phyloP scores from a whole-genome alignment of 2,888 invertebrate genomes.

The Thelaira solivaga region DNA sequence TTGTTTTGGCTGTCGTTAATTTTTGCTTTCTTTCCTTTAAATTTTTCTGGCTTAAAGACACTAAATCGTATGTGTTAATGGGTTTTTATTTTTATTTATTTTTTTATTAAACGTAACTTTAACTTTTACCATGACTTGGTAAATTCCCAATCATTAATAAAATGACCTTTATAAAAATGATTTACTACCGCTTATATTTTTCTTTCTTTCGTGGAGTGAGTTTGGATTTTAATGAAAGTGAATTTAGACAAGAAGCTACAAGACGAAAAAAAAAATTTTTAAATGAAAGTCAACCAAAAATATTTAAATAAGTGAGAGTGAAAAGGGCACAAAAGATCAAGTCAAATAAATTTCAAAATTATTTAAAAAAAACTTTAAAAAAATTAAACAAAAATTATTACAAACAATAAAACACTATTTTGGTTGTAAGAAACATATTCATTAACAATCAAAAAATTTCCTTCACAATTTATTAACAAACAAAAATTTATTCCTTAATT shows the following conservation, averaged over 20 bases:
- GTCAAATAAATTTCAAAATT: neutral
- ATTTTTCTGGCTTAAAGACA: constrained; percentile 4
- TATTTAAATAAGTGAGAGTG: neutral
- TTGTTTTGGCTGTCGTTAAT: neutral
- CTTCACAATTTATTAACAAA: too few relatives aligned
- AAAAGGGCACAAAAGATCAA: neutral
- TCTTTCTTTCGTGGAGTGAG: too few relatives aligned
- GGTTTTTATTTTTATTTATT: constrained; percentile 7
- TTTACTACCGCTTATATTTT: constrained; percentile 26
- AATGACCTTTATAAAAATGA: constrained; percentile 54
- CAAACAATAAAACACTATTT: too few relatives aligned
- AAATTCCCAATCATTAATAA: constrained; percentile 49
- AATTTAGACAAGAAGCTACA: constrained; percentile 19
- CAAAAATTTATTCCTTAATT: too few relatives aligned
- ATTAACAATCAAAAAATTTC: too few relatives aligned
- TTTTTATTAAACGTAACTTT: too few relatives aligned
- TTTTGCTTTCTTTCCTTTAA: neutral
- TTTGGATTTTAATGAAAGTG: constrained; percentile 52
- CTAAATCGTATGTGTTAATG: constrained; percentile 40
- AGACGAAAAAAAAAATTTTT: neutral
- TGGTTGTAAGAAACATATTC: too few relatives aligned
- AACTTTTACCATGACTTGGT: constrained; percentile 57
- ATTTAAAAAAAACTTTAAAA: neutral
- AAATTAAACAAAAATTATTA: too few relatives aligned
- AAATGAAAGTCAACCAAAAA: neutral